phyloP scores from a whole-genome alignment of 2,888 invertebrate genomes.

The Hermodice carunculata region DNA sequence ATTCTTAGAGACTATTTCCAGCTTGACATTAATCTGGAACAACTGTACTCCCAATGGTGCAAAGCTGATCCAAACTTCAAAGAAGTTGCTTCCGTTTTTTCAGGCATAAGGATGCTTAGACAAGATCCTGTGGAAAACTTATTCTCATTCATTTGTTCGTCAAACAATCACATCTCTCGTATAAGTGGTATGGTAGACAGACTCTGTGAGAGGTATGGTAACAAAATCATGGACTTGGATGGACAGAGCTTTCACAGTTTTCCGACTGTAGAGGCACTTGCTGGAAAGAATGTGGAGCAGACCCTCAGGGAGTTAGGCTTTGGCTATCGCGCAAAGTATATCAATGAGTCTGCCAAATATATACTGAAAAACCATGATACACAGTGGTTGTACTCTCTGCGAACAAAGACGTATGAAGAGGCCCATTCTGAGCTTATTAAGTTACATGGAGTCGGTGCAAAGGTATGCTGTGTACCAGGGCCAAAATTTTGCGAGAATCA shows the following conservation, averaged over 20 bases:
- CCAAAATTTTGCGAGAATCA: too few relatives aligned
- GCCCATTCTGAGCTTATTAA: slow-evolving; percentile 82
- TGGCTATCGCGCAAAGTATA: slow-evolving; percentile 60
- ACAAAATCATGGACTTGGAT: slow-evolving; percentile 78
- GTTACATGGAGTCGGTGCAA: slow-evolving; percentile 92
- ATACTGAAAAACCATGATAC: slow-evolving; percentile 79
- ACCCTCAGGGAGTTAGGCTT: slow-evolving; percentile 75
- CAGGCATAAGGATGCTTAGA: slow-evolving; percentile 88
- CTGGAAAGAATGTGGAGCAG: slow-evolving; percentile 76
- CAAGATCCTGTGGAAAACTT: slow-evolving; percentile 95
- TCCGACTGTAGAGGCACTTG: slow-evolving; percentile 74
- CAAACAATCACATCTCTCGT: slow-evolving; percentile 93
- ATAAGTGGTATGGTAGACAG: slow-evolving; percentile 94
- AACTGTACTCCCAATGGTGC: slow-evolving; percentile 83
- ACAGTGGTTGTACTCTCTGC: slow-evolving; percentile 81
- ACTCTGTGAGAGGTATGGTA: slow-evolving; percentile 85
- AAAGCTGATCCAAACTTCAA: slow-evolving; percentile 81
- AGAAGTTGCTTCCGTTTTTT: slow-evolving; percentile 76
- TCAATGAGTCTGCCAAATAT: slow-evolving; percentile 58
- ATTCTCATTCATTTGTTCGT: slow-evolving; percentile 96
- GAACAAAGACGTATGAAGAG: slow-evolving; percentile 76
- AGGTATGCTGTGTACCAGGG: slow-evolving; percentile 76
- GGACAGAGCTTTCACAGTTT: slow-evolving; percentile 81
- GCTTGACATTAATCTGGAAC: slow-evolving; percentile 73
- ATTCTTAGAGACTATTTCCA: slow-evolving; percentile 38